Conservation (phyloP, 2,797 vertebrate genomes). For the Molossus molossus region DNA sequence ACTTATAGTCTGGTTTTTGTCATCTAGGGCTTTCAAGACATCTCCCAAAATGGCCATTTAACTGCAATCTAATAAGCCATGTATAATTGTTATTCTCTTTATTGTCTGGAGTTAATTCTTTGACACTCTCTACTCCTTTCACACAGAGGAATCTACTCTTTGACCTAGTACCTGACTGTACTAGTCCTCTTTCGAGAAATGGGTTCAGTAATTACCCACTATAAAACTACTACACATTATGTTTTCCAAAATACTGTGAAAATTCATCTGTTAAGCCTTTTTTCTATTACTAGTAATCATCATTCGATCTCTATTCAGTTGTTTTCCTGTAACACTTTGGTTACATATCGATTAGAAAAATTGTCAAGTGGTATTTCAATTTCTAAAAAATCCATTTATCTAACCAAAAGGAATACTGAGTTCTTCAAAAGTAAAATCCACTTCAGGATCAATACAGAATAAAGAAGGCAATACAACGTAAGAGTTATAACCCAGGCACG, state of each 20-base stretch:
- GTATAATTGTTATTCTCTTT: not conserved
- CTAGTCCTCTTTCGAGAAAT: not conserved
- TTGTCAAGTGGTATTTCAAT: not conserved
- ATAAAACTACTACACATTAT: not conserved
- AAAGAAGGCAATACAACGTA: not conserved
- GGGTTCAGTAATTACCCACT: not conserved
- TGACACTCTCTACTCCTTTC: not conserved
- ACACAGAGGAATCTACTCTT: not conserved
- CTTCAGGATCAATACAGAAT: not conserved
- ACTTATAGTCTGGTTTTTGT: not conserved
- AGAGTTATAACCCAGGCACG: not conserved
- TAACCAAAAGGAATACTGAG: conserved; percentile 21
- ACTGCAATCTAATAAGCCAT: not conserved
- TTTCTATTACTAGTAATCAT: not conserved
- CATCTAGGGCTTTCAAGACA: not conserved
- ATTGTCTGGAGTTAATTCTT: not conserved
- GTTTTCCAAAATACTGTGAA: not conserved
- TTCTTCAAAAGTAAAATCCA: conserved; percentile 2
- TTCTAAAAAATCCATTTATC: not conserved
- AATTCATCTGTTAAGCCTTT: not conserved
- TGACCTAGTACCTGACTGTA: not conserved
- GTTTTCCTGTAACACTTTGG: not conserved
- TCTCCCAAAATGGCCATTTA: not conserved
- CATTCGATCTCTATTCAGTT: not conserved
- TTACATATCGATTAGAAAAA: not conserved